Conservation (phyloP, 2,888 invertebrate genomes). For the Euzophera pinguis region DNA sequence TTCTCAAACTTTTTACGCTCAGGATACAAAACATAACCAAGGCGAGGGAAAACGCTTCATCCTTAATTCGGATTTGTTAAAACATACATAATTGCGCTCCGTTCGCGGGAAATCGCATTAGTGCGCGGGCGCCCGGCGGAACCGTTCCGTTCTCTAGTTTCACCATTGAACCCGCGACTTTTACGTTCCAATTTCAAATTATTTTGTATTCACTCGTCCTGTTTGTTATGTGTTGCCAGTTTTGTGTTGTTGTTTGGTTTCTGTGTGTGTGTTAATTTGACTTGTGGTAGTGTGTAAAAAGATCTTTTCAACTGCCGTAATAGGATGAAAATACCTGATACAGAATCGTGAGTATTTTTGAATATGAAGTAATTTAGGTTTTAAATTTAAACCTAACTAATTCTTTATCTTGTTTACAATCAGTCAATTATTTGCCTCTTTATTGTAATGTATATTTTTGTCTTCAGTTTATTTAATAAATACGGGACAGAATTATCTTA, state of each 20-base stretch:
- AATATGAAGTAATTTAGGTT: not conserved
- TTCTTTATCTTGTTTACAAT: no score
- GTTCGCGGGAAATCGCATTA: slow-evolving; percentile 37
- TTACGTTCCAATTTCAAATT: not conserved
- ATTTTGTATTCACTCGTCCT: slow-evolving; percentile 1
- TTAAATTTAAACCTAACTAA: no score
- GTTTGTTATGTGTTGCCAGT: not conserved
- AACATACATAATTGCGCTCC: slow-evolving; percentile 18
- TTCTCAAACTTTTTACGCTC: not conserved
- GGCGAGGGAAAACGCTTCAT: slow-evolving; percentile 10
- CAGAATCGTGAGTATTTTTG: not conserved
- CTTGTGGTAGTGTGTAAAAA: not conserved
- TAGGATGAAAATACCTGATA: slow-evolving; percentile 6
- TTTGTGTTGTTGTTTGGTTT: not conserved
- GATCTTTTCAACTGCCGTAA: not conserved
- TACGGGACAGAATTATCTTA: no score
- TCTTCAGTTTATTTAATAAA: no score
- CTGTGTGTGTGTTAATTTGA: not conserved
- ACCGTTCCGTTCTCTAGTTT: slow-evolving; percentile 49
- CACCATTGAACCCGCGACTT: slow-evolving; percentile 28
- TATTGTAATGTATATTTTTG: no score
- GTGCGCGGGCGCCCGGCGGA: slow-evolving; percentile 31
- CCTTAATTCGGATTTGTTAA: slow-evolving; percentile 14
- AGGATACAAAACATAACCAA: slow-evolving; percentile 3
- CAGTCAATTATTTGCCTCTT: no score